A percentile compares a stretch with the other conserved stretches of the same genome.
Conservation (phyloP, 2,888 invertebrate genomes). For the Papilio elwesi region DNA sequence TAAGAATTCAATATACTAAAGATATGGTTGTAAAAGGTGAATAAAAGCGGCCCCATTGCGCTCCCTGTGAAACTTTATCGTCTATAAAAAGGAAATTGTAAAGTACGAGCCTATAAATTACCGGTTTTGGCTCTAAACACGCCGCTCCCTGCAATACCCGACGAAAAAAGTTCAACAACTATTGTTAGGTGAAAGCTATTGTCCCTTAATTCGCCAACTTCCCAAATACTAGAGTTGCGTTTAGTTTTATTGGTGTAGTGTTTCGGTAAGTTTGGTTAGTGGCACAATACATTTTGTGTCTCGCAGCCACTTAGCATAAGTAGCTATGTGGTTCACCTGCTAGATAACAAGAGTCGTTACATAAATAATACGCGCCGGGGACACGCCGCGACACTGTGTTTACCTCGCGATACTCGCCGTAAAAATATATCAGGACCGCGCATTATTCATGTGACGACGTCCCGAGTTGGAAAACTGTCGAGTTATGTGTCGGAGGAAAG, state of each 20-base stretch:
- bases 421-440: constrained; percentile 58
- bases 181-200: constrained; percentile 36
- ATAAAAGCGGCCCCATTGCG: constrained; percentile 6
- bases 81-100: constrained; percentile 31
- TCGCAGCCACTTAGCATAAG: constrained; percentile 74
- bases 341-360: constrained; percentile 78
- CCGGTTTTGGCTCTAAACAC: constrained; percentile 28
- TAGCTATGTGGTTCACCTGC: constrained; percentile 73
- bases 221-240: constrained; percentile 15
- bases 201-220: constrained; percentile 30
- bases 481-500: constrained; percentile 18
- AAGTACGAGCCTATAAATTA: constrained; percentile 24
- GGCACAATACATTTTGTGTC: constrained; percentile 42
- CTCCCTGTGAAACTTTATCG: constrained; percentile 14
- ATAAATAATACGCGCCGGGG: constrained; percentile 75
- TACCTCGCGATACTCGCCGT: constrained; percentile 63
- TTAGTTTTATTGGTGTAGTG: constrained; percentile 33
- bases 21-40: constrained; percentile 16
- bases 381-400: constrained; percentile 71
- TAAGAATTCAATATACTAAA: constrained; percentile 21
- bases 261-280: constrained; percentile 36
- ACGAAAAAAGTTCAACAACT: constrained; percentile 28
- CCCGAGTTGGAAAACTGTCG: constrained; percentile 34
- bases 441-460: constrained; percentile 54
- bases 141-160: constrained; percentile 3